Percentiles rank a stretch among this genome's conserved stretches.
Evolutionary conservation across 2,888 invertebrate species (phyloP).

Genomic region (Tetheella fluctuosa): DNA sequence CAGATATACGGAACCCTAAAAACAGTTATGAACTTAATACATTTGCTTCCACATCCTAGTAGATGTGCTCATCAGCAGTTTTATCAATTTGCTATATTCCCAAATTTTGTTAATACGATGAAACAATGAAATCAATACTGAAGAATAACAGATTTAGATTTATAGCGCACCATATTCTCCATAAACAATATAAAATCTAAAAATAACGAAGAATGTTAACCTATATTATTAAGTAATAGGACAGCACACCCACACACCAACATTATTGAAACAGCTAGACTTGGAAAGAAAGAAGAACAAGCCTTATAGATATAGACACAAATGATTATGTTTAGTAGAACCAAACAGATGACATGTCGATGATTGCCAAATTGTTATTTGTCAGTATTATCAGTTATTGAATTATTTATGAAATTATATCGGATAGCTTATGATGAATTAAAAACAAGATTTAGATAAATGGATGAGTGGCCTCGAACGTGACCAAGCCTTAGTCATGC

Average conservation of each 20-base stretch:
- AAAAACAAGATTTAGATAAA: conserved; percentile 36
- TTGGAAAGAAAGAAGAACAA: conserved; percentile 16
- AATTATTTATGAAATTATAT: conserved; percentile 30
- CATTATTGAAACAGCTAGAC: background rate
- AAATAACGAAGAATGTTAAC: background rate
- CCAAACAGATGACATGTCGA: conserved; percentile 71
- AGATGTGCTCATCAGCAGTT: background rate
- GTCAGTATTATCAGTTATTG: conserved; percentile 41
- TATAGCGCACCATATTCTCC: no score
- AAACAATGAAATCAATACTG: no score
- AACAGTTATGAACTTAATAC: no score
- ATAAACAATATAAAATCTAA: no score
- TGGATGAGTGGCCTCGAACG: conserved; percentile 50
- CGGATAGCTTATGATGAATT: conserved; percentile 19
- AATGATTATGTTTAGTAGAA: conserved; percentile 41
- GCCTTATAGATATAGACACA: conserved; percentile 30
- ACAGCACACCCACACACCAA: conserved; percentile 3
- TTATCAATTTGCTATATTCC: no score
- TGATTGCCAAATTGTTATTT: conserved; percentile 61
- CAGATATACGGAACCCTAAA: no score
- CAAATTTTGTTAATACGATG: background rate
- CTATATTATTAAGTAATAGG: background rate
- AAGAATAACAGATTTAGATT: no score
- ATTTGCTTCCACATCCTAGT: background rate
- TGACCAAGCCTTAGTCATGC: conserved; percentile 72